phyloP scores from a whole-genome alignment of 1,140 invertebrate species.

The Drosophila athabasca region DNA sequence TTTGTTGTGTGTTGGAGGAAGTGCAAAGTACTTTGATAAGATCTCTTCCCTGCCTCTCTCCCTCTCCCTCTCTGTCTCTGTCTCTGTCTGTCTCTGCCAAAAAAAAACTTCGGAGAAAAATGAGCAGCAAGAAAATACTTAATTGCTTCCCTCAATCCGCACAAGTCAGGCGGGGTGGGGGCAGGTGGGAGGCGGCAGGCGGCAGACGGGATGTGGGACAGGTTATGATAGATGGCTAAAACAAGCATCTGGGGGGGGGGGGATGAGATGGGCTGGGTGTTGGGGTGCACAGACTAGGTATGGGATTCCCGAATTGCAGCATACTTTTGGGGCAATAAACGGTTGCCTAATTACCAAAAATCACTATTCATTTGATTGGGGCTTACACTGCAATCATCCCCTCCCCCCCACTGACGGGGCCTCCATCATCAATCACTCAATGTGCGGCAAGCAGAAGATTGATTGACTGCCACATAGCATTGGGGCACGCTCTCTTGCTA shows the following conservation, averaged over 20 bases:
- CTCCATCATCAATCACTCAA: conserved; percentile 40
- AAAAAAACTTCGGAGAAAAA: conserved; percentile 32
- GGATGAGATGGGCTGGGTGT: too few species aligned
- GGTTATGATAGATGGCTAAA: conserved; percentile 45
- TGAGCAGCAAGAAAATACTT: conserved; percentile 41
- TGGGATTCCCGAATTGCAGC: not conserved
- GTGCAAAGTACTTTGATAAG: conserved; percentile 58
- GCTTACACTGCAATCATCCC: conserved; percentile 34
- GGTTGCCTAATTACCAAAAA: not conserved
- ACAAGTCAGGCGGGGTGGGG: conserved; percentile 1
- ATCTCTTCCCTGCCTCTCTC: conserved; percentile 8
- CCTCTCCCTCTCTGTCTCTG: too few species aligned
- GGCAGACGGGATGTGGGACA: not conserved
- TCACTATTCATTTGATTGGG: conserved; percentile 42
- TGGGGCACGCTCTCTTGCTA: too few species aligned
- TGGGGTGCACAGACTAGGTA: too few species aligned
- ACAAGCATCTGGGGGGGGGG: conserved; percentile 4
- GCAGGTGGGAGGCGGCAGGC: too few species aligned
- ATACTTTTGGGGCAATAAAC: conserved; percentile 23
- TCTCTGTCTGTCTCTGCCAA: conserved; percentile 26
- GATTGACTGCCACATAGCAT: too few species aligned
- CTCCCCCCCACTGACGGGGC: conserved; percentile 6
- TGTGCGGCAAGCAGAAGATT: conserved; percentile 19
- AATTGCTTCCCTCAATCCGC: conserved; percentile 27
- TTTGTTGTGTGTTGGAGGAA: conserved; percentile 49